Evolutionary conservation across 2,113 vertebrate species (phyloP), one percentile per base, ranked within the genome.

Genomic region (Tonatia bakeri): DNA sequence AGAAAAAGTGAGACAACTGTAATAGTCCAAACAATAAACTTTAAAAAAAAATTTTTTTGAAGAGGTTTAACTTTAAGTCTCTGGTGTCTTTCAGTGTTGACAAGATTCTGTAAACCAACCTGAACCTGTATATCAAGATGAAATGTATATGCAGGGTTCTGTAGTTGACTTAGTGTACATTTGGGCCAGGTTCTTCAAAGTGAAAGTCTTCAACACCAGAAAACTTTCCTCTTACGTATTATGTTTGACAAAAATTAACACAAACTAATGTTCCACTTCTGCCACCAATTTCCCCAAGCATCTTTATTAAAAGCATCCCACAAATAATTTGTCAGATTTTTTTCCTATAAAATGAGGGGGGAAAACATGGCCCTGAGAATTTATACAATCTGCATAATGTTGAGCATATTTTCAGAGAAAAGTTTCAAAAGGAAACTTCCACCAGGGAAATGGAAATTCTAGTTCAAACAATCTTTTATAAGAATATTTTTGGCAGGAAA

Each of bases 391-490:
- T 92, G 10, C 36, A 77, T 84, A 24, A 85, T 14, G 2, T 7
- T 94, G 16, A 76, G 38, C 64, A 77, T 86, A 67, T 93, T 96
- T 96, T 79, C 59, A 85, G 22, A 82, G 52, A 38, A 43, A 91
- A 40, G 0, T 81, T 93, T 94, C 67, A 90, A 88, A 82, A 95
- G n/a, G 5, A 40, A 94, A 4, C 2, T 59, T 95, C 45, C 7
- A 3, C 8, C 12, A 75, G 72, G 17, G 90, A 90, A 93, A 92
- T 87, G 19, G 88, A 91, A 87, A 64, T 77, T 26, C 13, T 45
- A 91, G 52, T 45, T 79, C 50, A 70, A 56, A 38, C 5, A 97
- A 90, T 4, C 0, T 64, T 2, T 14, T 85, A 70, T 24, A 61
- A 65, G 36, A 61, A 89, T 93, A 90, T 77, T 0, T 95, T 94